phyloP scores from a whole-genome alignment of 2,113 vertebrate genomes.

The Tachysurus vachellii region DNA sequence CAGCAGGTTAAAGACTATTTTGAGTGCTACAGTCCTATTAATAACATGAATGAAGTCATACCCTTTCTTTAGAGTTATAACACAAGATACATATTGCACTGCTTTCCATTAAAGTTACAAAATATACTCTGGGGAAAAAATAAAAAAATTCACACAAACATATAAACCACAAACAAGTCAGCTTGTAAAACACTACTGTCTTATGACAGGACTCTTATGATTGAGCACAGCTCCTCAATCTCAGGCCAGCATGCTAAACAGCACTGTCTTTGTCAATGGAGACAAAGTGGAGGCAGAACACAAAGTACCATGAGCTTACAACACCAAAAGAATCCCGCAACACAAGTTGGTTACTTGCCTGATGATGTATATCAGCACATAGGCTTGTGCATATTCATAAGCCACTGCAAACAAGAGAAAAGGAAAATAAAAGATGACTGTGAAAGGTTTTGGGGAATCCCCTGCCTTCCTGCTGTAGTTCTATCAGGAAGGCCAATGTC shows the following conservation, averaged over 20 bases:
- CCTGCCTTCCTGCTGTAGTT: not conserved
- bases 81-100: not conserved
- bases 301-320: constrained; percentile 35
- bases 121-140: not conserved
- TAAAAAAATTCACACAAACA: not conserved
- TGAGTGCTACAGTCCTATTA: not conserved
- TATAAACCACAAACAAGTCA: not conserved
- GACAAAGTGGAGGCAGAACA: constrained; percentile 65
- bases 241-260: constrained; percentile 72
- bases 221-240: constrained; percentile 64
- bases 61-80: not conserved
- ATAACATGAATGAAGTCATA: not conserved
- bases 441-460: constrained; percentile 5
- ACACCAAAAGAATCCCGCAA: not conserved
- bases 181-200: not conserved
- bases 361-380: not conserved
- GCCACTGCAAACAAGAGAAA: not conserved
- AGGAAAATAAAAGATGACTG: constrained; percentile 7
- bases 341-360: not conserved
- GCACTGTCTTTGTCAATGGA: constrained; percentile 68
- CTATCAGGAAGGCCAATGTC: not conserved
- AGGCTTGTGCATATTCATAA: not conserved
- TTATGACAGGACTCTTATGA: not conserved
- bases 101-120: not conserved
- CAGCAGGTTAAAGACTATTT: constrained; percentile 17